Evolutionary conservation across 1,140 invertebrate species (phyloP).

Genomic region (Doryteuthis pealeii): DNA sequence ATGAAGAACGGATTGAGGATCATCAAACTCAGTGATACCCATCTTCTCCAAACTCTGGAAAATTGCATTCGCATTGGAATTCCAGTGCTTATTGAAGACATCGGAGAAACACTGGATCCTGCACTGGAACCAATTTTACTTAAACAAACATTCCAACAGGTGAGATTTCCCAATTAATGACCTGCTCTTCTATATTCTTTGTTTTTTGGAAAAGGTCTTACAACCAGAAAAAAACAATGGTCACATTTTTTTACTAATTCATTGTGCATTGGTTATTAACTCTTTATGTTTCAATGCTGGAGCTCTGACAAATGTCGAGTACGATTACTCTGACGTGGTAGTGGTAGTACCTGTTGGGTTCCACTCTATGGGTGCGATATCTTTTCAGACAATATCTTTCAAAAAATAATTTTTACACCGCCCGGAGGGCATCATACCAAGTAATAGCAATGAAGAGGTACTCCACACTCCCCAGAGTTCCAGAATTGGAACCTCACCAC

Average conservation of each 20-base stretch:
- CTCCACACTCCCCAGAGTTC: too few species aligned
- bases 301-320: too few species aligned
- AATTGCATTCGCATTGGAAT: slow-evolving; percentile 59
- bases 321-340: too few species aligned
- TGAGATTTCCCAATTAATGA: slow-evolving; percentile 49
- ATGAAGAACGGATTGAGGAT: slow-evolving; percentile 72
- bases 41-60: slow-evolving; percentile 65
- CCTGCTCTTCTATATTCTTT: background rate
- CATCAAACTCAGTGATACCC: slow-evolving; percentile 68
- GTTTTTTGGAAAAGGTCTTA: background rate
- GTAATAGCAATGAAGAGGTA: too few species aligned
- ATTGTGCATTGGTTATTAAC: background rate
- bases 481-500: too few species aligned
- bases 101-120: slow-evolving; percentile 59
- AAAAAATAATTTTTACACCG: too few species aligned
- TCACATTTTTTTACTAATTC: background rate
- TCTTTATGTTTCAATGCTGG: too few species aligned
- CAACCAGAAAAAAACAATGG: slow-evolving; percentile 3
- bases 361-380: too few species aligned
- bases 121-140: slow-evolving; percentile 60
- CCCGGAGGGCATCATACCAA: too few species aligned
- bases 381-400: too few species aligned
- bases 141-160: slow-evolving; percentile 63
- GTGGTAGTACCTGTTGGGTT: too few species aligned
- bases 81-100: slow-evolving; percentile 59